These are phyloP conservation scores for Erythrocercus mccallii DNA, from an alignment of 2,113 vertebrate genomes.

Conservation along the genomic window DNA sequence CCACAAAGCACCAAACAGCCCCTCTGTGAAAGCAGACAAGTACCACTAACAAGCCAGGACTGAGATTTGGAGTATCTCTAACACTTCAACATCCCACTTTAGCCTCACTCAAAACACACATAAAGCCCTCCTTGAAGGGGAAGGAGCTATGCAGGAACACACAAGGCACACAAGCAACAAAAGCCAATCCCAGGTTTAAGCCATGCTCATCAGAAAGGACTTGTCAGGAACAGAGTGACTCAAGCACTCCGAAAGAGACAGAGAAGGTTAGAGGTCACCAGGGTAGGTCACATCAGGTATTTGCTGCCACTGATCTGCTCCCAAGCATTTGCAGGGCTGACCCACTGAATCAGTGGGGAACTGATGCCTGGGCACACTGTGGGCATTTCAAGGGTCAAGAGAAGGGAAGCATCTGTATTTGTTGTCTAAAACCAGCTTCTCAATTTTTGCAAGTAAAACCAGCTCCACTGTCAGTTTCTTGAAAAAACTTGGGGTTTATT, in stretches of 20 bases:
- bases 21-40: neutral
- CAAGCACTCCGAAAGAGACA: neutral
- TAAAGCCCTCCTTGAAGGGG: neutral
- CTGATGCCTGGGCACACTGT: accelerated
- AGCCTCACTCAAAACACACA: neutral
- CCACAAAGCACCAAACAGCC: neutral
- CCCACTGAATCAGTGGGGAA: neutral
- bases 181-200: neutral
- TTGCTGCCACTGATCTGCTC: neutral
- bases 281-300: neutral
- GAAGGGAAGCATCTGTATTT: neutral
- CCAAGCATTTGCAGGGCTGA: neutral
- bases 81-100: neutral
- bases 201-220: neutral
- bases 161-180: neutral
- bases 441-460: constrained; percentile 49
- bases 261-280: neutral
- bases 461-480: constrained; percentile 70
- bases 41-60: neutral
- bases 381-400: neutral
- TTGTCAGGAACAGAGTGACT: neutral
- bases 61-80: neutral
- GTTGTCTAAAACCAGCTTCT: neutral
- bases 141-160: neutral
- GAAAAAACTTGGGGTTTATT: constrained; percentile 97